phyloP scores from a whole-genome alignment of 2,888 invertebrate species.

The Watsonalla binaria region DNA sequence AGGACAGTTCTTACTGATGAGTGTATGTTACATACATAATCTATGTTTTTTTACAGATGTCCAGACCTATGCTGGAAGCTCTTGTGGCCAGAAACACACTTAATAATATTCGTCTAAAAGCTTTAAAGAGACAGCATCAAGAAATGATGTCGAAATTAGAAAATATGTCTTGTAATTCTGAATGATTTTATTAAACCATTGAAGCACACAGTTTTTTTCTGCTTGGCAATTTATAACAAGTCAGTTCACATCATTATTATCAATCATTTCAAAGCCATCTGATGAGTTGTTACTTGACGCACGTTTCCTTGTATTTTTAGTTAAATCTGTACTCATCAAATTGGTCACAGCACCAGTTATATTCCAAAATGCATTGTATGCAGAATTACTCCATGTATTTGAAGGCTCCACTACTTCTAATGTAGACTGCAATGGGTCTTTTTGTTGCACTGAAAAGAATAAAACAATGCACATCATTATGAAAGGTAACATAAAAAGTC shows the following conservation, averaged over 20 bases:
- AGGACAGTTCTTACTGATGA: too few relatives aligned
- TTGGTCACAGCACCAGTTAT: conserved; percentile 56
- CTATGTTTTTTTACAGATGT: conserved; percentile 52
- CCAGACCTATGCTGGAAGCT: conserved; percentile 71
- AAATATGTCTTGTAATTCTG: conserved; percentile 51
- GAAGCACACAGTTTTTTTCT: conserved; percentile 7
- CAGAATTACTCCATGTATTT: conserved; percentile 55
- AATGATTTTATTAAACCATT: conserved; percentile 10
- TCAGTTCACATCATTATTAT: conserved; percentile 61
- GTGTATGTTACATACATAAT: too few relatives aligned
- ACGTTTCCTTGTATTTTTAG: conserved; percentile 46
- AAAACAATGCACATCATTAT: neutral
- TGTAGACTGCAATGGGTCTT: conserved; percentile 50
- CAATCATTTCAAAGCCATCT: conserved; percentile 73
- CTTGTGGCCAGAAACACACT: conserved; percentile 66
- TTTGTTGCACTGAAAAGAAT: conserved; percentile 49
- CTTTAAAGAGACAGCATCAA: conserved; percentile 68
- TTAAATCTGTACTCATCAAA: conserved; percentile 47
- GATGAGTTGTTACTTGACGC: conserved; percentile 63
- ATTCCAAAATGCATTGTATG: conserved; percentile 60
- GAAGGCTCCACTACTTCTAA: conserved; percentile 47
- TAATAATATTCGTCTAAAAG: conserved; percentile 58
- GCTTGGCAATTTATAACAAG: conserved; percentile 6
- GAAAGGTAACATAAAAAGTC: too few relatives aligned
- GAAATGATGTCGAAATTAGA: conserved; percentile 66